A percentile compares a stretch with the other conserved stretches of the same genome.
phyloP scores from a whole-genome alignment of 1,140 invertebrate species.

The Drosophila yakuba region DNA sequence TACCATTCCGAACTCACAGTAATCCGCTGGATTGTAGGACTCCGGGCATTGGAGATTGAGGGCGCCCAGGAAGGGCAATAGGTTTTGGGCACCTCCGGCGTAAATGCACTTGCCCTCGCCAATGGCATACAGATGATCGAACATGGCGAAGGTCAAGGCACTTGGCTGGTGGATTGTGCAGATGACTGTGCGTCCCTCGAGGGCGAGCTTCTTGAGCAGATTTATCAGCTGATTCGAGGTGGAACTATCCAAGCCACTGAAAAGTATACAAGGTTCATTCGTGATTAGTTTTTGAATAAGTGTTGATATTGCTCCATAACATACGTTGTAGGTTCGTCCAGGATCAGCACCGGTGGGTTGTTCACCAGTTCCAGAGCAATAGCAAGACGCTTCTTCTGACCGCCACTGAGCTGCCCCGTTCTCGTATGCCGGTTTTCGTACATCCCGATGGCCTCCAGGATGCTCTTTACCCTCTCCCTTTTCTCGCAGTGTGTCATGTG shows the following conservation, averaged over 20 bases:
- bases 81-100: slow-evolving; percentile 89
- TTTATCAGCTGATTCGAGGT: slow-evolving; percentile 95
- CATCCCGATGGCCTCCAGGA: slow-evolving; percentile 90
- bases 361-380: slow-evolving; percentile 94
- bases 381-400: slow-evolving; percentile 94
- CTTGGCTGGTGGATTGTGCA: slow-evolving; percentile 97
- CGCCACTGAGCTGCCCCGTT: slow-evolving; percentile 91
- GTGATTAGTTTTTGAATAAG: not conserved
- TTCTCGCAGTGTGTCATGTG: slow-evolving; percentile 88
- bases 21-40: slow-evolving; percentile 96
- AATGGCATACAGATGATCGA: slow-evolving; percentile 94
- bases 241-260: slow-evolving; percentile 95
- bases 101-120: slow-evolving; percentile 93
- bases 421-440: slow-evolving; percentile 87
- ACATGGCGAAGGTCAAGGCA: slow-evolving; percentile 93
- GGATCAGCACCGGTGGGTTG: slow-evolving; percentile 95
- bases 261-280: not conserved
- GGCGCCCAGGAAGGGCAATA: slow-evolving; percentile 91
- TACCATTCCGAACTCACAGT: slow-evolving; percentile 87
- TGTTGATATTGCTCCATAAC: slow-evolving; percentile 34
- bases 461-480: slow-evolving; percentile 89
- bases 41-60: slow-evolving; percentile 91
- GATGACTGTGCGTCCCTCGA: slow-evolving; percentile 95
- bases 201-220: slow-evolving; percentile 91
- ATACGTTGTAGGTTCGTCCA: slow-evolving; percentile 97